Percentiles rank a stretch among this genome's conserved stretches.
Evolutionary conservation across 1,140 invertebrate genomes (phyloP).

Genomic region (Musca vetustissima): DNA sequence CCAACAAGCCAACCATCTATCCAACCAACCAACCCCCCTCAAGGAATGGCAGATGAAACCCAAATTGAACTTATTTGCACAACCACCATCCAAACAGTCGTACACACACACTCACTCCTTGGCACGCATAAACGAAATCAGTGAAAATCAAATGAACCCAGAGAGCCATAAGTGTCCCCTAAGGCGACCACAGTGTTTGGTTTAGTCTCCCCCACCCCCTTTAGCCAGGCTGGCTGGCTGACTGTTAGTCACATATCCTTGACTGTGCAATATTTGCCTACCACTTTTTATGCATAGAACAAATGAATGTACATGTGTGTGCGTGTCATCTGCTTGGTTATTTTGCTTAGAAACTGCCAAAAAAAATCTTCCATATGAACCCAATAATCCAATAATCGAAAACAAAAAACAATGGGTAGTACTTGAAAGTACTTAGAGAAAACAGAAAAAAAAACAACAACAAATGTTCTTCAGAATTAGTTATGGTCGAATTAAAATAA

Average conservation of each 20-base stretch:
- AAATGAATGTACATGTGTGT: no score
- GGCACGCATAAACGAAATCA: no score
- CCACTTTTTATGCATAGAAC: no score
- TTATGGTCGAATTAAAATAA: constrained; percentile 18
- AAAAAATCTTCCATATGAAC: neutral
- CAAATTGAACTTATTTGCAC: no score
- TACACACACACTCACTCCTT: no score
- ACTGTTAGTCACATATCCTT: no score
- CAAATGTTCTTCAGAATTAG: constrained; percentile 2
- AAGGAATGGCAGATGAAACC: no score
- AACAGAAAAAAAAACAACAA: neutral
- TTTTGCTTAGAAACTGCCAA: neutral
- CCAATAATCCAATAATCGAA: constrained; percentile 12
- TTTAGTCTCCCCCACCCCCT: neutral
- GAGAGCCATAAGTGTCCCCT: constrained; percentile 1
- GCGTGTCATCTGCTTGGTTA: neutral
- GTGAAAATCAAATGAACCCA: no score
- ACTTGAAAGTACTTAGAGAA: neutral
- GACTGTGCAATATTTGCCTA: no score
- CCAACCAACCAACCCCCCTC: no score
- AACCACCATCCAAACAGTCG: no score
- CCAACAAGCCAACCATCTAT: neutral
- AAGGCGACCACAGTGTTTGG: constrained; percentile 10
- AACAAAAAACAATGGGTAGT: neutral
- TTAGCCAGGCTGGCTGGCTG: neutral